Conservation (phyloP, 2,113 vertebrate species). For the Cyanoliseus patagonus region DNA sequence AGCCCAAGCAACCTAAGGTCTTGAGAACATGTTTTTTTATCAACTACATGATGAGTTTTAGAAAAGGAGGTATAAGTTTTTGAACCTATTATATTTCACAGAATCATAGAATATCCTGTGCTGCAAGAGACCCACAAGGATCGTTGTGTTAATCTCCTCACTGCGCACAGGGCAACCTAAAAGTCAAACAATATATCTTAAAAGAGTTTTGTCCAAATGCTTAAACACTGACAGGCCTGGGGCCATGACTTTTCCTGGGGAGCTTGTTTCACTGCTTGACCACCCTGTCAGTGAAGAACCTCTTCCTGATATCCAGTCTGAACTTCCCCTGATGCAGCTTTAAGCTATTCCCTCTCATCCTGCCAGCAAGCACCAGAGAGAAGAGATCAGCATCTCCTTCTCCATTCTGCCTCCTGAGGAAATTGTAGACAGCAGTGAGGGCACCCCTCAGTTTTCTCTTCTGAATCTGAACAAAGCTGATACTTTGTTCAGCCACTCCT, state of each 20-base stretch:
- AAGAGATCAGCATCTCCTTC: neutral
- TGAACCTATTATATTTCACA: neutral
- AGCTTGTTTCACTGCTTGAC: neutral
- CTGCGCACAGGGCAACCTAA: neutral
- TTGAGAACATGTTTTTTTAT: neutral
- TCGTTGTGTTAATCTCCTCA: neutral
- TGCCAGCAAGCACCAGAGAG: neutral
- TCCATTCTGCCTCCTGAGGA: neutral
- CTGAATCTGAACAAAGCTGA: neutral
- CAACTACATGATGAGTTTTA: neutral
- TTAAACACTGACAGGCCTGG: neutral
- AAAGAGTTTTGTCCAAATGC: neutral
- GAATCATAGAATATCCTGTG: neutral
- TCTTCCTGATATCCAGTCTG: neutral
- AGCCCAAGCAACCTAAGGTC: neutral
- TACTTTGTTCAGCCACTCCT: neutral
- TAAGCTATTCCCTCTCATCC: neutral
- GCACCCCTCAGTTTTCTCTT: neutral
- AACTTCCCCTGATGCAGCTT: neutral
- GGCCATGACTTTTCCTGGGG: neutral
- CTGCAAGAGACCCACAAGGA: neutral
- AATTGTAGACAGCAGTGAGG: neutral
- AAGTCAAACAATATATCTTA: neutral
- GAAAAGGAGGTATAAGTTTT: neutral
- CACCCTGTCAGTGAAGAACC: neutral